Conservation (phyloP, 2,888 invertebrate species). For the Tenthredo distinguenda region DNA sequence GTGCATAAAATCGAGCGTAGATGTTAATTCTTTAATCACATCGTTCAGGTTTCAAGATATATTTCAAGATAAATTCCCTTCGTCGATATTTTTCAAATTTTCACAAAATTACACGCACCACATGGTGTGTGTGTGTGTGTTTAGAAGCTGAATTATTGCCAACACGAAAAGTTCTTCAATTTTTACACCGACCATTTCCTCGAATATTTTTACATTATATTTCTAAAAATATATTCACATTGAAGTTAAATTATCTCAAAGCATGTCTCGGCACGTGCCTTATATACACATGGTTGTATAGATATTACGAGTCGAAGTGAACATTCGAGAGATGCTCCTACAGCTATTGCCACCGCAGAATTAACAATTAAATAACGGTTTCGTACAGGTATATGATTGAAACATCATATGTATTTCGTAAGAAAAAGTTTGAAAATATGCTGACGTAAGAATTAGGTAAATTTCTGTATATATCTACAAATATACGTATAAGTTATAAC, state of each 20-base stretch:
- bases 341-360: neutral
- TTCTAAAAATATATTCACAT: conserved; percentile 12
- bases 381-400: neutral
- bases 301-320: conserved; percentile 3
- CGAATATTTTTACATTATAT: conserved; percentile 7
- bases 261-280: conserved; percentile 15
- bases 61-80: neutral
- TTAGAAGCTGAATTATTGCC: neutral
- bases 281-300: neutral
- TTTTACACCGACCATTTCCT: neutral
- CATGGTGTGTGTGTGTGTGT: neutral
- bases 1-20: neutral
- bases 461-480: neutral
- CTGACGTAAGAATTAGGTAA: conserved; percentile 21
- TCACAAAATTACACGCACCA: neutral
- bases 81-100: neutral
- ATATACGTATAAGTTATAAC: neutral
- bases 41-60: neutral
- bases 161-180: neutral
- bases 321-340: neutral
- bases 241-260: conserved; percentile 9
- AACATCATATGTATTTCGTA: neutral
- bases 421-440: neutral
- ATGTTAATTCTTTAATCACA: neutral
- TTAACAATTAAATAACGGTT: neutral